A percentile compares a stretch with the other conserved stretches of the same genome.
These are phyloP conservation scores for Lutraria lutraria DNA, from an alignment of 2,888 invertebrate species.

Conservation along the genomic window DNA sequence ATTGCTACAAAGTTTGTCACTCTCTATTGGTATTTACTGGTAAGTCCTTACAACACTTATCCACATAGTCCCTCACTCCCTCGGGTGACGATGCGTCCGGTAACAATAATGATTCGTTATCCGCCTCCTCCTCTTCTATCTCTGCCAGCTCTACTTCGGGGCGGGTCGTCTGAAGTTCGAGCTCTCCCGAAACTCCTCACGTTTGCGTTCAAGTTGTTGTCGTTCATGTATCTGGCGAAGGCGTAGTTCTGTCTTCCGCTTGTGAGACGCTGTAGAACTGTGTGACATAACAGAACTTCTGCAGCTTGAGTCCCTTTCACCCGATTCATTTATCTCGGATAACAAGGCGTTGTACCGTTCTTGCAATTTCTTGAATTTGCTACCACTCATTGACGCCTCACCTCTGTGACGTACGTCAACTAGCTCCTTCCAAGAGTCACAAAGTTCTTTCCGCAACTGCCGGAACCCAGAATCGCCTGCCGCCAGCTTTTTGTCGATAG, in stretches of 20 bases:
- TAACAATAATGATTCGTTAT: constrained; percentile 14
- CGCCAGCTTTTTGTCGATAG: too few relatives aligned
- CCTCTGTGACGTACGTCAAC: background rate
- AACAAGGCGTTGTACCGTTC: constrained; percentile 2
- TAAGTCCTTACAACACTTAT: too few relatives aligned
- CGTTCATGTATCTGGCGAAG: constrained; percentile 20
- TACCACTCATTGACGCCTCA: background rate
- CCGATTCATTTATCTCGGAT: background rate
- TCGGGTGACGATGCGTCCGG: background rate
- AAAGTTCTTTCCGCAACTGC: background rate
- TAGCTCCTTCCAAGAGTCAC: background rate
- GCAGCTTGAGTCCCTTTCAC: background rate
- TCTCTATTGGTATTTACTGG: background rate
- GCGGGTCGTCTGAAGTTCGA: constrained; percentile 17
- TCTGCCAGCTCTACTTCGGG: constrained; percentile 32
- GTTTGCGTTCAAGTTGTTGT: constrained; percentile 18
- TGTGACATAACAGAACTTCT: constrained; percentile 19
- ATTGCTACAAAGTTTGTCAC: background rate
- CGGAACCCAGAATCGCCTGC: too few relatives aligned
- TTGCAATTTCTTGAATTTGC: background rate
- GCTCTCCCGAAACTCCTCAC: constrained; percentile 31
- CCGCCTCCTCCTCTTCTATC: background rate
- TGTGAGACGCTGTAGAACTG: background rate
- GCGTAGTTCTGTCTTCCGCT: constrained; percentile 27
- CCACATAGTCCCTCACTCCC: too few relatives aligned